Percentiles rank a stretch among this genome's conserved stretches.
Evolutionary conservation across 2,797 vertebrate species (phyloP).

Genomic region (Microctenopoma lineatum): DNA sequence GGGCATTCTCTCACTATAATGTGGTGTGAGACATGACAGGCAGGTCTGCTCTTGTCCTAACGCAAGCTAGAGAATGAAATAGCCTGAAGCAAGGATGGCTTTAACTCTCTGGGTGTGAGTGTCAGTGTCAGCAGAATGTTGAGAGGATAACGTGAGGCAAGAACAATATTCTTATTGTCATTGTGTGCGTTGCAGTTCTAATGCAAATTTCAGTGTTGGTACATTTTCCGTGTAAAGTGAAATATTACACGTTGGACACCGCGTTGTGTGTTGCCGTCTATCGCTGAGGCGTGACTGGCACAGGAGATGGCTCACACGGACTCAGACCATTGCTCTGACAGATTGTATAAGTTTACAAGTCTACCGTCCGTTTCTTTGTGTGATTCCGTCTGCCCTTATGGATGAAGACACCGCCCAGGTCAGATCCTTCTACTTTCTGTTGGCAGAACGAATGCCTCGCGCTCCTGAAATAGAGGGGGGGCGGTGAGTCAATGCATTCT

Average conservation of each 20-base stretch:
- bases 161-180: constrained; percentile 15
- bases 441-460: constrained; percentile 58
- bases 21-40: constrained; percentile 49
- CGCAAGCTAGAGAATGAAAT: constrained; percentile 48
- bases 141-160: constrained; percentile 2
- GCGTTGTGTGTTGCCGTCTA: constrained; percentile 2
- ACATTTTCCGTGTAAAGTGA: constrained; percentile 13
- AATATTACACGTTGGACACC: neutral
- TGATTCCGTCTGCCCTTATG: constrained; percentile 49
- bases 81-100: constrained; percentile 57
- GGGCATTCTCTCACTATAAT: constrained; percentile 42
- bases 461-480: constrained; percentile 32
- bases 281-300: constrained; percentile 24
- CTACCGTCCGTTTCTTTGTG: constrained; percentile 45
- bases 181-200: constrained; percentile 14
- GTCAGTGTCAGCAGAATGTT: constrained; percentile 47
- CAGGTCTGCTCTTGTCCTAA: constrained; percentile 73
- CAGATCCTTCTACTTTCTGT: constrained; percentile 49
- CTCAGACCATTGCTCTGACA: constrained; percentile 54
- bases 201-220: constrained; percentile 26
- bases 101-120: constrained; percentile 46
- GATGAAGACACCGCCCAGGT: constrained; percentile 66
- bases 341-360: constrained; percentile 63
- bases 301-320: constrained; percentile 30
- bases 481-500: constrained; percentile 74